Percentiles rank a stretch among this genome's conserved stretches.
Evolutionary conservation across 2,888 invertebrate genomes (phyloP).

Genomic region (Lottia gigantea): DNA sequence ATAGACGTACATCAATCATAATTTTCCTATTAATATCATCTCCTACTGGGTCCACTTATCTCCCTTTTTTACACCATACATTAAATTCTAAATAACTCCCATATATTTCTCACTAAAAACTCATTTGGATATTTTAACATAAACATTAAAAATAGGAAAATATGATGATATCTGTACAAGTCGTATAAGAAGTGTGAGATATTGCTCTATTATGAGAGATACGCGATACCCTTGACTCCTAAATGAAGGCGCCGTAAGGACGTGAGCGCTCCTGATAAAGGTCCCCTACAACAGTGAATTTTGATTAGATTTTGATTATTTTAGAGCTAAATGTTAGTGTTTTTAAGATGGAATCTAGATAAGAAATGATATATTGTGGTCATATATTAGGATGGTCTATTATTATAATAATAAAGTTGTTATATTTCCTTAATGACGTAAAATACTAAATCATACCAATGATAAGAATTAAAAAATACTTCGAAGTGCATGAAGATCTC

Average conservation of each 20-base stretch:
- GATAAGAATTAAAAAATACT: too few relatives aligned
- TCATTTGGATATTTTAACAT: conserved; percentile 9
- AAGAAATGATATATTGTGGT: background rate
- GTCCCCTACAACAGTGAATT: conserved; percentile 4
- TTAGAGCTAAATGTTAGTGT: background rate
- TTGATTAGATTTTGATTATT: background rate
- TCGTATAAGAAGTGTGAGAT: background rate
- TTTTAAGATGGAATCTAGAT: background rate
- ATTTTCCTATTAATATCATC: conserved; percentile 8
- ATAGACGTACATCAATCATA: conserved; percentile 4
- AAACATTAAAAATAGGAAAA: conserved; percentile 3
- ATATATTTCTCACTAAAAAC: conserved; percentile 11
- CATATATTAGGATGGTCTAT: conserved; percentile 1
- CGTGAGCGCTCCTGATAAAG: conserved; percentile 3
- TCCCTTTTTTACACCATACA: background rate
- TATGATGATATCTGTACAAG: background rate
- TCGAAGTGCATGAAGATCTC: too few relatives aligned
- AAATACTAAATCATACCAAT: too few relatives aligned
- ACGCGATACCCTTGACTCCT: conserved; percentile 1
- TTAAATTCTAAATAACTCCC: conserved; percentile 2
- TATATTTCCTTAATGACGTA: too few relatives aligned
- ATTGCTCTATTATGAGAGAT: conserved; percentile 4
- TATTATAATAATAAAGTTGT: background rate
- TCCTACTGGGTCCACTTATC: background rate
- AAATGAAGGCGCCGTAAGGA: conserved; percentile 8